Evolutionary conservation across 2,888 invertebrate genomes (phyloP), one percentile per base, ranked within the genome.

Genomic region (Rhopalosiphum nymphaeae): DNA sequence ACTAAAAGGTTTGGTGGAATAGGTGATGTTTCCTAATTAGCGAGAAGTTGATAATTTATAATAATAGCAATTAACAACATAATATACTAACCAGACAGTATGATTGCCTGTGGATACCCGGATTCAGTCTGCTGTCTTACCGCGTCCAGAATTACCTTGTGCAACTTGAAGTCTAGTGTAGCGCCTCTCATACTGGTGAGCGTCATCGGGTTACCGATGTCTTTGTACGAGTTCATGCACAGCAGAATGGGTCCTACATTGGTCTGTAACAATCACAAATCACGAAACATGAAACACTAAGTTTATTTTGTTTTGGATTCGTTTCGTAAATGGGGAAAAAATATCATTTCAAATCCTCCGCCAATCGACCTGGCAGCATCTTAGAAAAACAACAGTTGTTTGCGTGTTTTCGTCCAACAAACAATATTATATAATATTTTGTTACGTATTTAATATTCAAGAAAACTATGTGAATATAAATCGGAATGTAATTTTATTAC

Each of bases 51-150:
- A 67, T 67, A 36, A 16, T 36, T 36, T 67, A 5, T 36, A 36
- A 67, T 36, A 36, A 78, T 9, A 36, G 36, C 78, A 7, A 2
- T 25, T 3, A 10, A 46, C 25, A 13, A n/a, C 25, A 26, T 9
- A 61, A 49, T 16, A 94, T 95, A 94, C 95, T 95, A 96, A 97
- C 98, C 98, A 95, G 98, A 99, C 94, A 99, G 97, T 95, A 99
- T 98, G 95, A 99, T 98, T 95, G 99, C 98, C 96, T 99, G 99
- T 94, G 99, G 99, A 96, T 98, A 99, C 95, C 99, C 99, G 95
- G 98, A 98, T 96, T 99, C 99, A 94, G 98, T 98, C 96, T 99
- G 98, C 96, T 98, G 98, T 95, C 98, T 97, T 95, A 99, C 98
- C 90, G 98, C 98, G 96, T 98, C 98, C 96, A 98, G 98, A 94